A percentile compares a stretch with the other conserved stretches of the same genome.
phyloP scores from a whole-genome alignment of 2,888 invertebrate genomes.

The Amblyjoppa fuscipennis region DNA sequence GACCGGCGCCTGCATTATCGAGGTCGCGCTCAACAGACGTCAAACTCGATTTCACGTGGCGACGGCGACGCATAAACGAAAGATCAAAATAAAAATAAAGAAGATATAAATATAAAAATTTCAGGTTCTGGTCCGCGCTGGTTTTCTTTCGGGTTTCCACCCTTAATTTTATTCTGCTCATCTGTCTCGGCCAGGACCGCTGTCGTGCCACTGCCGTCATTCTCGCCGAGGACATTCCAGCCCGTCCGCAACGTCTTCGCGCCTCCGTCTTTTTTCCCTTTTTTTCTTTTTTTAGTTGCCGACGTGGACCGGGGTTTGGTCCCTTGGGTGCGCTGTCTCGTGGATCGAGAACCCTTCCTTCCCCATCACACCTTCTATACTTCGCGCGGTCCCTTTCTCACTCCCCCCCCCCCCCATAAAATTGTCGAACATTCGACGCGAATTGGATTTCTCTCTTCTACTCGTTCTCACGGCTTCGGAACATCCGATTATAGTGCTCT shows the following conservation, averaged over 20 bases:
- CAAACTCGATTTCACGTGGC: conserved; percentile 3
- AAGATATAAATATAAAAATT: not conserved
- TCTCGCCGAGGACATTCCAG: conserved; percentile 8
- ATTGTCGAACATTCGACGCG: conserved; percentile 49
- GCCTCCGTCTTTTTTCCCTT: conserved; percentile 4
- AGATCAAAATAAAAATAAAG: conserved; percentile 1
- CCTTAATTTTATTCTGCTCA: not conserved
- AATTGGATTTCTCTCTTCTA: conserved; percentile 45
- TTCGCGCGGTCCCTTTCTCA: conserved; percentile 13
- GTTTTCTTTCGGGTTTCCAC: not conserved
- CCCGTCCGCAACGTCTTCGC: not conserved
- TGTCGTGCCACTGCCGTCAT: not conserved
- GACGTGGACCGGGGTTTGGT: conserved; percentile 17
- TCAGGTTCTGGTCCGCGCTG: not conserved
- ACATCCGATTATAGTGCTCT: conserved; percentile 41
- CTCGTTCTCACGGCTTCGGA: not conserved
- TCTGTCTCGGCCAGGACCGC: not conserved
- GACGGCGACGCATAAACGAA: not conserved
- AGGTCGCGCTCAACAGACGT: not conserved
- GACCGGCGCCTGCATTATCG: not conserved
- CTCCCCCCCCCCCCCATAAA: conserved; percentile 35
- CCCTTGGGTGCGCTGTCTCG: conserved; percentile 28
- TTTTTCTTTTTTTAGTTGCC: conserved; percentile 20
- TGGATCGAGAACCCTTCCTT: conserved; percentile 25
- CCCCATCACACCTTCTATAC: conserved; percentile 7